Conservation (phyloP, 2,797 vertebrate genomes). For the Chloroceryle amazona region DNA sequence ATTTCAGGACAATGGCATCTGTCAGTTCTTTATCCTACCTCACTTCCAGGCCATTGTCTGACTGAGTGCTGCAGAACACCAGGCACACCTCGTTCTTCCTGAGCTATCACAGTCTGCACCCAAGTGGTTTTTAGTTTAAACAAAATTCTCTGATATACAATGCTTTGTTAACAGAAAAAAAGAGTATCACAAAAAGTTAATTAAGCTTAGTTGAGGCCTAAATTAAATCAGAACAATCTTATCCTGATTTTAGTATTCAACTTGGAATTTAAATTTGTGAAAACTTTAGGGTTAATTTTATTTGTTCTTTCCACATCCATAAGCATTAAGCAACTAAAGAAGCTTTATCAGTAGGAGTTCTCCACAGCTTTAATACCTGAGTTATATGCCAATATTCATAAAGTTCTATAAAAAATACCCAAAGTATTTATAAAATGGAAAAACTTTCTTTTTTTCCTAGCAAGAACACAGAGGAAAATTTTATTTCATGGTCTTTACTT, state of each 20-base stretch:
- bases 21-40: not conserved
- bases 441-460: not conserved
- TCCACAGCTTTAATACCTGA: not conserved
- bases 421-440: not conserved
- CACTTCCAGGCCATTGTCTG: not conserved
- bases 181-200: not conserved
- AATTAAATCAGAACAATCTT: not conserved
- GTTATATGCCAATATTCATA: not conserved
- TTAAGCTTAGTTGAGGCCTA: not conserved
- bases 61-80: not conserved
- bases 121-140: not conserved
- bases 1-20: not conserved
- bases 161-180: not conserved
- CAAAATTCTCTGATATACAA: not conserved
- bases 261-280: not conserved
- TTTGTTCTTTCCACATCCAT: not conserved
- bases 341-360: not conserved
- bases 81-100: not conserved
- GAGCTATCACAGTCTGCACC: not conserved
- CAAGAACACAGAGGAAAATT: not conserved
- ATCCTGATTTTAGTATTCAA: not conserved
- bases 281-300: not conserved
- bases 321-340: not conserved
- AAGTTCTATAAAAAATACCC: not conserved
- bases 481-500: not conserved